Evolutionary conservation across 1,140 invertebrate species (phyloP).

Genomic region (Phenacoccus solenopsis): DNA sequence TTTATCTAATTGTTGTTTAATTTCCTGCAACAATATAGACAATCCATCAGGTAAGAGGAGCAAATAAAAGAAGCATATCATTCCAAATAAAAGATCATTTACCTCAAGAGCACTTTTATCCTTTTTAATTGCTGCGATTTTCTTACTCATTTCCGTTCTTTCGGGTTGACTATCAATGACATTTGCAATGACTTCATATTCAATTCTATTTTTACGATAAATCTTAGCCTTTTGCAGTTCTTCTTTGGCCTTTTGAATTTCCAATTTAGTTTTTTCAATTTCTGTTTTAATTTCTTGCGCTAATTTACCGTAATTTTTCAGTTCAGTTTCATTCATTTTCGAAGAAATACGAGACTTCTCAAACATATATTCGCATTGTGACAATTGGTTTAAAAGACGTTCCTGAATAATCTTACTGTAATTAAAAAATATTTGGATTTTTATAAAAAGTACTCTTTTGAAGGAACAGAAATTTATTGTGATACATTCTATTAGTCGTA

Average conservation of each 20-base stretch:
- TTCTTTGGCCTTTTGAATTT: slow-evolving; percentile 52
- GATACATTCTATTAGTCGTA: too few relatives aligned
- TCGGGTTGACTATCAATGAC: slow-evolving; percentile 82
- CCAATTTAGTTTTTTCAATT: slow-evolving; percentile 57
- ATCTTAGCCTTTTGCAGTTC: slow-evolving; percentile 67
- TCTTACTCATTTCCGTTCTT: slow-evolving; percentile 63
- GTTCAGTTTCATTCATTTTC: slow-evolving; percentile 68
- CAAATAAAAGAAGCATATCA: background rate
- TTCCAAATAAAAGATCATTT: slow-evolving; percentile 19
- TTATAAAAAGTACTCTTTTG: too few relatives aligned
- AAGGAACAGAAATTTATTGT: too few relatives aligned
- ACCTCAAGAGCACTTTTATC: slow-evolving; percentile 54
- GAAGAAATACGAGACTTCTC: slow-evolving; percentile 66
- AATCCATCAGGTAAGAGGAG: background rate
- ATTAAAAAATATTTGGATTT: too few relatives aligned
- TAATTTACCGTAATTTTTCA: slow-evolving; percentile 69
- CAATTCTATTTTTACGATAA: slow-evolving; percentile 74
- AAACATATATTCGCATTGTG: slow-evolving; percentile 78
- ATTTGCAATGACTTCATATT: slow-evolving; percentile 84
- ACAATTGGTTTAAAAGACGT: slow-evolving; percentile 63
- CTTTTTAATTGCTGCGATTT: slow-evolving; percentile 55
- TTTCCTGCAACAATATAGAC: background rate
- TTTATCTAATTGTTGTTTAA: background rate
- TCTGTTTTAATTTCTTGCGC: slow-evolving; percentile 60
- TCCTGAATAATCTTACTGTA: slow-evolving; percentile 52